Conservation (phyloP, 2,888 invertebrate species). For the Andrena bicolor region DNA sequence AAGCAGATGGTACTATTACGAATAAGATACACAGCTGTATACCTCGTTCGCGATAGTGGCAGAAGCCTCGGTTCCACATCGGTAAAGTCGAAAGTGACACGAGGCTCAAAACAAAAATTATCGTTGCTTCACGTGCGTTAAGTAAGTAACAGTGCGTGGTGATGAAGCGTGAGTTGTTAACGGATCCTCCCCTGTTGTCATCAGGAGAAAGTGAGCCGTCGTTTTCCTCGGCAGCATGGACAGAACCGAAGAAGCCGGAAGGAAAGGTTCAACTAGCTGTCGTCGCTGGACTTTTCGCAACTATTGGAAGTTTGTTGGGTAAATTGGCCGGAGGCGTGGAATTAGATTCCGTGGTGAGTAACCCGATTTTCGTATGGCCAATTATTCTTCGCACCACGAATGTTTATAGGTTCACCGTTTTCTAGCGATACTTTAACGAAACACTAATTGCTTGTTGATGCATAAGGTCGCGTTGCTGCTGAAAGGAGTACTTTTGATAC, state of each 20-base stretch:
- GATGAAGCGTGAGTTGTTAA: conserved; percentile 32
- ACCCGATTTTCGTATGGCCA: conserved; percentile 48
- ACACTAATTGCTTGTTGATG: conserved; percentile 1
- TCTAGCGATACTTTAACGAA: neutral
- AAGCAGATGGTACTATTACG: neutral
- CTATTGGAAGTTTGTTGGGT: conserved; percentile 88
- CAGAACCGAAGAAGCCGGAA: conserved; percentile 9
- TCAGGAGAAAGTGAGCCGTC: neutral
- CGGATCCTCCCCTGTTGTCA: conserved; percentile 14
- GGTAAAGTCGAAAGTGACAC: conserved; percentile 4
- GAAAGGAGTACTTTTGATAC: conserved; percentile 81
- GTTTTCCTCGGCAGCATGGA: conserved; percentile 4
- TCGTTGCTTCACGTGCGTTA: neutral
- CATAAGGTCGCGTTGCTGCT: conserved; percentile 71
- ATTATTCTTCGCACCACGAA: neutral
- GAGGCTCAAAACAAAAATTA: neutral
- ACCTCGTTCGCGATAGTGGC: conserved; percentile 6
- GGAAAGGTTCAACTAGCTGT: conserved; percentile 84
- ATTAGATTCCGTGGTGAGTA: conserved; percentile 70
- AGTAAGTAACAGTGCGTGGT: neutral
- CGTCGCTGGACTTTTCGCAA: conserved; percentile 88
- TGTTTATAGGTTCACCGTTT: neutral
- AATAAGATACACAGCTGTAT: conserved; percentile 17
- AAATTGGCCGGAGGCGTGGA: conserved; percentile 87
- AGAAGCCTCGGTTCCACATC: neutral